Base-by-base conservation (phyloP, 2,797 vertebrate species). In the Cryptoblepharus egeriae region DNA sequence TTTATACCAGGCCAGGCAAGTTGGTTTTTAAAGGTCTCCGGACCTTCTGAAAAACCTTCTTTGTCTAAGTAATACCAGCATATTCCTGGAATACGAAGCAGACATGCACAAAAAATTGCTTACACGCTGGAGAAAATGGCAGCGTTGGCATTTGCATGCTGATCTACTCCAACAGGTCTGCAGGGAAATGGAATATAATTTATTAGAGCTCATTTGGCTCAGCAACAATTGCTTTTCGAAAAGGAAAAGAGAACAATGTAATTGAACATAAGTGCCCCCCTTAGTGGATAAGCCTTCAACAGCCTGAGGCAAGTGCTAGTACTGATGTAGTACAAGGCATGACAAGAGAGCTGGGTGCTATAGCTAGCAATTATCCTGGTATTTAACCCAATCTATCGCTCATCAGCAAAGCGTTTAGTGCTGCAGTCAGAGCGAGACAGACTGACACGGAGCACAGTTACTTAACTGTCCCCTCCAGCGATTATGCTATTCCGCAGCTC, bases 281-380 rank as follows among this genome's bases (percentile, higher is more conserved):
- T 84, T 84, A 88, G 90, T 81, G 90, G 89, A 88, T 90, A 96
- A 96, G 96, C 95, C 94, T 94, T 93, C 77, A 92, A 94, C 88
- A 94, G 97, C 98, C 97, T 94, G 95, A 92, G 97, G 98, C 97
- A 94, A 91, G 90, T 95, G 95, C 95, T 97, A 97, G 97, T 96
- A 96, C 96, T 94, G 95, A 96, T 97, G 98, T 97, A 96, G 94
- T 97, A 97, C 97, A 97, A 96, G 96, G 96, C 96, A 95, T 94
- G 96, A 97, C 95, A 89, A 91, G 93, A 93, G 93, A 82, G 91
- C 92, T 93, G 93, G 93, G 92, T 95, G 94, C 90, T 93, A 89
- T 87, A 95, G 95, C 94, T 92, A 94, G 96, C 97, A 97, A 99
- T 98, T 97, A 99, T 88, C 90, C 93, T 75, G 92, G 96, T 96